A percentile compares a stretch with the other conserved stretches of the same genome.
phyloP scores from a whole-genome alignment of 2,888 invertebrate species.

The Scaptomyza cyrtandrae region DNA sequence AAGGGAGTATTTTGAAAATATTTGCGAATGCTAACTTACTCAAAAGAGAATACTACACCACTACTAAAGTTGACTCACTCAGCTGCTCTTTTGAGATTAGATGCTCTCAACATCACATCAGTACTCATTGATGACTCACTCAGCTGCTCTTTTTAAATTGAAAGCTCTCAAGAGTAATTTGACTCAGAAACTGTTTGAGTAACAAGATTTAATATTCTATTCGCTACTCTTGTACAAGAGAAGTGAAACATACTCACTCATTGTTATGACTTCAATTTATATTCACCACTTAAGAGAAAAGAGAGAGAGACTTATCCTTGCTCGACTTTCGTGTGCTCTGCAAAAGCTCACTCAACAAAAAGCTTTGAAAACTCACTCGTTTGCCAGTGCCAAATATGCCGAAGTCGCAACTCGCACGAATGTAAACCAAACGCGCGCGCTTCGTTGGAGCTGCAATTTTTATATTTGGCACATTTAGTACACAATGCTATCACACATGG shows the following conservation, averaged over 20 bases:
- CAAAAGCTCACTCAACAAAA: slow-evolving; percentile 34
- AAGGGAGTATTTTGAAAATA: background rate
- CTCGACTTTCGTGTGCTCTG: background rate
- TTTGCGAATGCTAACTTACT: background rate
- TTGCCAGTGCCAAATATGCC: background rate
- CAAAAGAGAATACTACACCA: background rate
- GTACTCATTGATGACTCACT: too few relatives aligned
- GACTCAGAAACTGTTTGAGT: too few relatives aligned
- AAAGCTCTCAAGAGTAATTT: slow-evolving; percentile 5
- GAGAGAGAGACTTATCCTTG: background rate
- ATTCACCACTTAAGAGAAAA: slow-evolving; percentile 51
- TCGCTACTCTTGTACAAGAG: slow-evolving; percentile 2
- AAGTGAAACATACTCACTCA: background rate
- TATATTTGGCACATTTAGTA: slow-evolving; percentile 69
- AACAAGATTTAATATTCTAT: too few relatives aligned
- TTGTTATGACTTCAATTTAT: background rate
- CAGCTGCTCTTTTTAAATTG: background rate
- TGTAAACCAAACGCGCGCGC: slow-evolving; percentile 10
- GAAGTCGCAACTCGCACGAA: background rate
- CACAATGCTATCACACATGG: slow-evolving; percentile 50
- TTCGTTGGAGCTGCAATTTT: slow-evolving; percentile 33
- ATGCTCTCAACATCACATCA: too few relatives aligned
- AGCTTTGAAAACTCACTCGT: slow-evolving; percentile 31
- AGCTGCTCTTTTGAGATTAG: background rate
- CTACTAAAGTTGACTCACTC: background rate